Conservation (phyloP, 1,140 invertebrate species). For the Lithobius niger region DNA sequence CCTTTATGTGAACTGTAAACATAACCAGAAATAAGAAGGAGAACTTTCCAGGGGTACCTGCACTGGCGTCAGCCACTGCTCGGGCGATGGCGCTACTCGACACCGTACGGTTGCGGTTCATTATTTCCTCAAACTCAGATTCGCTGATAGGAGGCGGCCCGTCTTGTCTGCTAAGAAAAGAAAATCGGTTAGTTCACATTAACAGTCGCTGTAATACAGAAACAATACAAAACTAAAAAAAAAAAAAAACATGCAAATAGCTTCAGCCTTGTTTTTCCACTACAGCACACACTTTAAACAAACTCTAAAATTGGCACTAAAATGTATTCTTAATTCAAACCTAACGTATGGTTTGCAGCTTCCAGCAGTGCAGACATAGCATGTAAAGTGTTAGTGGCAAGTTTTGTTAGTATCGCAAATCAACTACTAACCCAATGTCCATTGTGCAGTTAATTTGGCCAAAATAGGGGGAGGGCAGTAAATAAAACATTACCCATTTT, state of each 20-base stretch:
- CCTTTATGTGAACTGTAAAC: not conserved
- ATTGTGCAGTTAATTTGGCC: too few relatives aligned
- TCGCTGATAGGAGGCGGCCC: constrained; percentile 60
- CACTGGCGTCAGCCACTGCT: constrained; percentile 92
- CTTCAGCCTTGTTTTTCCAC: constrained; percentile 8
- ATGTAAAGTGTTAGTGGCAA: too few relatives aligned
- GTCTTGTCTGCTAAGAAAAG: constrained; percentile 24
- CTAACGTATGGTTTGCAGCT: too few relatives aligned
- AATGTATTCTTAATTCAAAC: too few relatives aligned
- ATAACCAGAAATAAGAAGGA: not conserved
- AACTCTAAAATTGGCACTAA: too few relatives aligned
- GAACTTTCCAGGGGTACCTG: constrained; percentile 35
- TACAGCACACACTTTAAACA: constrained; percentile 12
- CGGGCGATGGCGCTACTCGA: constrained; percentile 91
- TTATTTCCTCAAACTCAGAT: constrained; percentile 96
- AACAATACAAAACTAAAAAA: not conserved
- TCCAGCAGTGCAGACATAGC: too few relatives aligned
- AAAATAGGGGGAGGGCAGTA: too few relatives aligned
- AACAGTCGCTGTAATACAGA: not conserved
- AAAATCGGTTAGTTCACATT: not conserved
- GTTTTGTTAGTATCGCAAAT: too few relatives aligned
- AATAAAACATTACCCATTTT: too few relatives aligned
- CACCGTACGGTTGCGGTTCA: constrained; percentile 91
- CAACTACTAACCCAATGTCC: too few relatives aligned
- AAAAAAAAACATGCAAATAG: too few relatives aligned